Base-by-base conservation (phyloP, 30 jellyfish, hydroid and myxozoan species). In the Pelagia noctiluca region DNA sequence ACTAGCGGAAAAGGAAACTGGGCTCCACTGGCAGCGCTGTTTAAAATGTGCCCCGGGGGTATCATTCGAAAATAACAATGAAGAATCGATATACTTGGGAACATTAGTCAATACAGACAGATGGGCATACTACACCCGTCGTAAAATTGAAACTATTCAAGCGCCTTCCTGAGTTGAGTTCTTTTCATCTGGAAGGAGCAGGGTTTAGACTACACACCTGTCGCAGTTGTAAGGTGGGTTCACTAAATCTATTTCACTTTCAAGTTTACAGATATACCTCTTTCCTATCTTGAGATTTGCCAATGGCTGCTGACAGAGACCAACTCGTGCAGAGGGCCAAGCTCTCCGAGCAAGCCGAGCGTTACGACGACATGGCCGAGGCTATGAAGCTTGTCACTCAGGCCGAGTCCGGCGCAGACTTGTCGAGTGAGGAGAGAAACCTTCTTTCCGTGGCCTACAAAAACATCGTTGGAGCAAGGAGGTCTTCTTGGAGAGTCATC, bases 311-410 rank as follows among this genome's bases (percentile, higher is more conserved):
- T 25, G 77, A 34, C 74, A 86, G 90, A 76, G 88, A 71, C 18
- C 73, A 60, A 52, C 97, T 85, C 42, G 95, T 87, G 54, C 88
- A 82, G 67, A 88, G 86, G 50, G 97, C 99, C 25, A 88, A 88
- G 66, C 87, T 94, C 18, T 97, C 99, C 32, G 99, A 94, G 75
- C 99, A 94, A 70, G 99, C 99, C 1, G 99, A 94, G 50, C 95
- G 99, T 70, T 95, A 95, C 60, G 99, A 95, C 78, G 99, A 95
- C 80, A 95, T 95, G 99, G 97, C 97, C 7, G 90, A 75, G 46
- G 94, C 95, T 26, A 95, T 95, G 99, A 95, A 95, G 67, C 86
- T 77, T 34, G 97, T 95, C 49, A 86, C 97, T 24, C 86, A 87
- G 84, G 71, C 80, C 83, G 86, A 60, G 48, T 32, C 50, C 47